Conservation (phyloP, 2,797 vertebrate species). For the Danio jaintianensis region DNA sequence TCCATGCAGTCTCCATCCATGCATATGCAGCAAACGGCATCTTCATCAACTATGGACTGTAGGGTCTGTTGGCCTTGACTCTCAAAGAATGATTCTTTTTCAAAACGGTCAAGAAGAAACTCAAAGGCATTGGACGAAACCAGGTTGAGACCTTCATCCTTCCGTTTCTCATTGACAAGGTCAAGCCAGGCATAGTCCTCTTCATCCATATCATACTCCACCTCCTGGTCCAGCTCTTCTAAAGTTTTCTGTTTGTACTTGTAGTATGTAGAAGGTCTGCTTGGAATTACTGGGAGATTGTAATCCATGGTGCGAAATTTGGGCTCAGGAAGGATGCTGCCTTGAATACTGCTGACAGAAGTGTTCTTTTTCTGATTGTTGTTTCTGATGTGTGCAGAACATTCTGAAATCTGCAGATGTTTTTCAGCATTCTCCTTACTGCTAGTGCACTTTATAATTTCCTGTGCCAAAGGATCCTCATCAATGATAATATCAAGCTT, state of each 20-base stretch:
- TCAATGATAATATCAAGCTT: constrained; percentile 91
- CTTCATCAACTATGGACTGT: constrained; percentile 90
- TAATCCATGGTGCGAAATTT: constrained; percentile 93
- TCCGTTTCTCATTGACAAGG: constrained; percentile 91
- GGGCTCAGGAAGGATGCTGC: constrained; percentile 87
- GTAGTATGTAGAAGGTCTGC: constrained; percentile 86
- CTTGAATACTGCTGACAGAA: constrained; percentile 63
- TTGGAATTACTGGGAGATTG: constrained; percentile 90
- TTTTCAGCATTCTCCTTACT: constrained; percentile 97
- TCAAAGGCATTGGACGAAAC: constrained; percentile 96
- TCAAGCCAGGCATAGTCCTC: constrained; percentile 97
- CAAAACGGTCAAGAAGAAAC: constrained; percentile 95
- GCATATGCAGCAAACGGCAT: constrained; percentile 96
- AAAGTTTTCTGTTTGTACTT: constrained; percentile 90
- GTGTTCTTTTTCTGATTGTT: constrained; percentile 90
- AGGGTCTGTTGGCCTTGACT: constrained; percentile 90
- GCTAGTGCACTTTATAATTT: constrained; percentile 95
- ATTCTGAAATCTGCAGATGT: constrained; percentile 83
- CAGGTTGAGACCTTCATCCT: constrained; percentile 87
- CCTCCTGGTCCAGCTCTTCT: constrained; percentile 95
- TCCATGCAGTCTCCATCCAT: constrained; percentile 95
- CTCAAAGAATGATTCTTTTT: constrained; percentile 93
- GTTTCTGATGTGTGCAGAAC: constrained; percentile 89
- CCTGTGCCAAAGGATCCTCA: constrained; percentile 91
- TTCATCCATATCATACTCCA: constrained; percentile 98